These are phyloP conservation scores for Zeugodacus cucurbitae DNA, from an alignment of 1,140 invertebrate genomes.

Conservation along the genomic window DNA sequence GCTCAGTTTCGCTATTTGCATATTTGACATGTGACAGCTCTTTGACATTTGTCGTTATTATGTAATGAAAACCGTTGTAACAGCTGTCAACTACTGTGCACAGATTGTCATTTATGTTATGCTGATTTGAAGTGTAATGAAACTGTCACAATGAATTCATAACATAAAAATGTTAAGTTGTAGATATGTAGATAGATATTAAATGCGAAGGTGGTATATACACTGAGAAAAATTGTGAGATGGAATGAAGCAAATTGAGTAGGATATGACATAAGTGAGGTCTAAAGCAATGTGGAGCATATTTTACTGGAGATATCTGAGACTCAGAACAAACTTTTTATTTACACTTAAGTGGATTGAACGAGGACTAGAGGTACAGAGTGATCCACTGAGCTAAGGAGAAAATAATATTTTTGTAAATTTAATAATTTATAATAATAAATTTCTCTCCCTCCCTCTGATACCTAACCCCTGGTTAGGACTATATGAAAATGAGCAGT, in stretches of 20 bases:
- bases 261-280: background rate
- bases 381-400: too few relatives aligned
- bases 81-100: slow-evolving; percentile 34
- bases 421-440: too few relatives aligned
- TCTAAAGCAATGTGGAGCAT: too few relatives aligned
- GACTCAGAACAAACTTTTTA: too few relatives aligned
- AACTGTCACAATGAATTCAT: slow-evolving; percentile 20
- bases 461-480: too few relatives aligned
- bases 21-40: slow-evolving; percentile 31
- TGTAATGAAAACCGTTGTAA: slow-evolving; percentile 36
- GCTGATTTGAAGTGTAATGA: slow-evolving; percentile 33
- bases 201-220: background rate
- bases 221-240: background rate
- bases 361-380: too few relatives aligned
- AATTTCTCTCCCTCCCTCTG: too few relatives aligned
- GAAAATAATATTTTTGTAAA: too few relatives aligned
- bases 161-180: background rate
- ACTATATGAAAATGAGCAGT: too few relatives aligned
- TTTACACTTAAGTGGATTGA: too few relatives aligned
- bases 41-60: slow-evolving; percentile 25
- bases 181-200: background rate
- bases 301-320: too few relatives aligned
- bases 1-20: background rate
- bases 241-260: background rate
- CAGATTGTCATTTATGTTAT: slow-evolving; percentile 26